Percentiles rank a stretch among this genome's conserved stretches.
Evolutionary conservation across 1,140 invertebrate species (phyloP).

Genomic region (Mercenaria mercenaria): DNA sequence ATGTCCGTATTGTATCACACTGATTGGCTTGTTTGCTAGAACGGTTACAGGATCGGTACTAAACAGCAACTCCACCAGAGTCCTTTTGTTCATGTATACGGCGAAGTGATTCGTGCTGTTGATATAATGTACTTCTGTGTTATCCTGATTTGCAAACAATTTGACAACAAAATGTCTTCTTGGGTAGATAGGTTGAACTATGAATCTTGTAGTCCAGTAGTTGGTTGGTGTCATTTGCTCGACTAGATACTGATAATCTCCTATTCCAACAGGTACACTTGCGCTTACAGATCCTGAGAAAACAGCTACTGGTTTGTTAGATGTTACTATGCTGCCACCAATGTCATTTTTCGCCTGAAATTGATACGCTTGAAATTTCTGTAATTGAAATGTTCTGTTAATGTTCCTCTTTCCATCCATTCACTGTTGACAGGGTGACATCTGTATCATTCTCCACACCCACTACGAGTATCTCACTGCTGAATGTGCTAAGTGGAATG

Average conservation of each 20-base stretch:
- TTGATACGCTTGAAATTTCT: neutral
- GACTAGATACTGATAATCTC: neutral
- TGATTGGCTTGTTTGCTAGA: neutral
- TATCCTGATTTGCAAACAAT: neutral
- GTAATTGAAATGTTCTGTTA: neutral
- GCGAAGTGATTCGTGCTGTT: neutral
- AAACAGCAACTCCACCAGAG: neutral
- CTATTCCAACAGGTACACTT: neutral
- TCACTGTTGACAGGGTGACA: neutral
- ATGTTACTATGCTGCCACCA: neutral
- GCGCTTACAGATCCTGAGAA: neutral
- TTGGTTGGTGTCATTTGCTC: neutral
- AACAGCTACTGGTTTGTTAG: neutral
- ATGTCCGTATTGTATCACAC: constrained; percentile 8
- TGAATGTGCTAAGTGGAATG: neutral
- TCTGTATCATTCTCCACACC: neutral
- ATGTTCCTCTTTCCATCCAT: neutral
- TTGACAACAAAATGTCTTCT: neutral
- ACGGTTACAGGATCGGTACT: neutral
- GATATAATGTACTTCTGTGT: neutral
- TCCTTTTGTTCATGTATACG: neutral
- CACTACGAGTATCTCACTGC: neutral
- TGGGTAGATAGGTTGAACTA: neutral
- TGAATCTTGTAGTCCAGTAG: neutral
- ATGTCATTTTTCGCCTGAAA: neutral